These are phyloP conservation scores for Hirtodrosophila histrioides DNA, from an alignment of 2,888 invertebrate species.

Conservation along the genomic window DNA sequence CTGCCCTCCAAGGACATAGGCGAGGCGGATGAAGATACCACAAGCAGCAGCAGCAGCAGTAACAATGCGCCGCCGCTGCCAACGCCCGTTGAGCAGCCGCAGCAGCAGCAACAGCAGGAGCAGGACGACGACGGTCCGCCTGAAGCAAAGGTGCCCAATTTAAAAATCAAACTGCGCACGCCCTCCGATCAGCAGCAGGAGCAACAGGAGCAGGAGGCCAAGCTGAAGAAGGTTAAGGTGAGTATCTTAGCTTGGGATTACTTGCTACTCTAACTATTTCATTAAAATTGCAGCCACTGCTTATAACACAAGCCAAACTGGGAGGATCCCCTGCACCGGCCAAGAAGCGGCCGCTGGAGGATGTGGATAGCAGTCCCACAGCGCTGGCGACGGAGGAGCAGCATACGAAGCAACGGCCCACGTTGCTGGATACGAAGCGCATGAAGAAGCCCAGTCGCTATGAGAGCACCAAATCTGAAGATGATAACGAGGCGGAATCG, in stretches of 20 bases:
- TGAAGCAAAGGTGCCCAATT: conserved; percentile 83
- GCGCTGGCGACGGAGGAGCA: conserved; percentile 48
- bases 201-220: conserved; percentile 47
- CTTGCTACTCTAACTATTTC: not conserved
- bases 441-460: conserved; percentile 81
- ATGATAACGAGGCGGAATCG: conserved; percentile 71
- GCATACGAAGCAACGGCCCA: conserved; percentile 79
- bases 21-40: conserved; percentile 87
- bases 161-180: conserved; percentile 81
- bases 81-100: conserved; percentile 84
- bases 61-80: conserved; percentile 71
- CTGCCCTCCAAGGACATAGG: conserved; percentile 85
- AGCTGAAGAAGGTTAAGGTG: conserved; percentile 79
- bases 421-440: conserved; percentile 80
- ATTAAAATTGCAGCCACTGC: conserved; percentile 68
- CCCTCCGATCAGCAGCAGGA: conserved; percentile 47
- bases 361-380: conserved; percentile 61
- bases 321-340: conserved; percentile 45
- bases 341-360: conserved; percentile 75
- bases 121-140: conserved; percentile 85
- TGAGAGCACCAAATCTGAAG: conserved; percentile 78
- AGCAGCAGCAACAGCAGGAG: conserved; percentile 85
- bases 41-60: conserved; percentile 86
- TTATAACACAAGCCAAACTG: conserved; percentile 81
- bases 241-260: conserved; percentile 9